Evolutionary conservation across 2,797 vertebrate species (phyloP).

Genomic region (Huso huso): DNA sequence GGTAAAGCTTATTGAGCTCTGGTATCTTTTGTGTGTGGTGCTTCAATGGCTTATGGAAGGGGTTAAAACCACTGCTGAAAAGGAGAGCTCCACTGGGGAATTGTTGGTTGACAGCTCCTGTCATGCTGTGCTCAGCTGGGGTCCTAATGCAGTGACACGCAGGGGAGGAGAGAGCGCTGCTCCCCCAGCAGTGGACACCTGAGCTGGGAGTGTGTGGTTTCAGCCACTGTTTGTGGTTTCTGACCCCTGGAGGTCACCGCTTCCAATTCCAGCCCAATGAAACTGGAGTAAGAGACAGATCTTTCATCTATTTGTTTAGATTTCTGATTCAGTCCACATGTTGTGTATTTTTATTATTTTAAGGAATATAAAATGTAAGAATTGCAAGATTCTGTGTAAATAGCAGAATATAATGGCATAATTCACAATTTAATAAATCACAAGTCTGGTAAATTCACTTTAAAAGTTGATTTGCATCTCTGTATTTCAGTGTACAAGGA

Average conservation of each 20-base stretch:
- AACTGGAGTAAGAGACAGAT: background rate
- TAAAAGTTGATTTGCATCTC: no score
- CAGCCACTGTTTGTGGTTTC: conserved; percentile 1
- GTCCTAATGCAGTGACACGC: background rate
- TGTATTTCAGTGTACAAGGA: no score
- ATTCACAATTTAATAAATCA: no score
- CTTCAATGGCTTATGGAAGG: background rate
- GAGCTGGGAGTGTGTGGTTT: background rate
- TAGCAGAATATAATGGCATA: no score
- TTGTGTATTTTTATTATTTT: background rate
- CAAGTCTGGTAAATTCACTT: no score
- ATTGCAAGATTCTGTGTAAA: background rate
- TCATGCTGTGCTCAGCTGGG: background rate
- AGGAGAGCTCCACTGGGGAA: conserved; percentile 7
- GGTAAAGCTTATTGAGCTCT: background rate
- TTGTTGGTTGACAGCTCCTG: conserved; percentile 3
- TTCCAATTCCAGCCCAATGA: conserved; percentile 1
- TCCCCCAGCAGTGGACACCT: conserved; percentile 1
- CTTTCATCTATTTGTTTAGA: conserved; percentile 1
- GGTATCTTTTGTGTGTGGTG: background rate
- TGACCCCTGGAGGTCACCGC: conserved; percentile 9
- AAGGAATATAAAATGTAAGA: background rate
- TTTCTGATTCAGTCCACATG: conserved; percentile 1
- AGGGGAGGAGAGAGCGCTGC: background rate
- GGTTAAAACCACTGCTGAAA: conserved; percentile 2